Evolutionary conservation across 2,113 vertebrate genomes (phyloP).

Genomic region (Fregata magnificens): DNA sequence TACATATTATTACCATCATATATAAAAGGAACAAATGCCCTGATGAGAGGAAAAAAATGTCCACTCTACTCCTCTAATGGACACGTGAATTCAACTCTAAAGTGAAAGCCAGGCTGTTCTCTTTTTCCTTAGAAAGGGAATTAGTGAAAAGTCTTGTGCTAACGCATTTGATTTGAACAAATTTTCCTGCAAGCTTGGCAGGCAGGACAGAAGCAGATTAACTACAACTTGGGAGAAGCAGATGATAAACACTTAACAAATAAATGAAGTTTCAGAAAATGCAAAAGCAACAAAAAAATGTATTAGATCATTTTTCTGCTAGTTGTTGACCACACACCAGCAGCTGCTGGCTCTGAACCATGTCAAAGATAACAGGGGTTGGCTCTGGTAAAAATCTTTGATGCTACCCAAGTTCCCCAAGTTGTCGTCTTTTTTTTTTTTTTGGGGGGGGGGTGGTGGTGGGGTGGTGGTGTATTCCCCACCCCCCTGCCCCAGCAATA

Average conservation of each 20-base stretch:
- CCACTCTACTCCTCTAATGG: not conserved
- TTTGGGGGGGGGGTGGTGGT: too few species aligned
- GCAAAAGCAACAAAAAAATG: not conserved
- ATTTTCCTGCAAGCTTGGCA: not conserved
- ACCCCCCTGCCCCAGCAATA: fast-evolving
- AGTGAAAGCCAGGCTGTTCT: not conserved
- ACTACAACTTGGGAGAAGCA: not conserved
- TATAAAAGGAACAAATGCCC: not conserved
- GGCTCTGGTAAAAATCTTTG: not conserved
- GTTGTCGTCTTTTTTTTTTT: not conserved
- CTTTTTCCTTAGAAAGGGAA: not conserved
- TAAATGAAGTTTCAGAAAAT: not conserved
- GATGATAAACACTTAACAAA: not conserved
- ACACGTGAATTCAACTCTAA: not conserved
- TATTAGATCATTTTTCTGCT: not conserved
- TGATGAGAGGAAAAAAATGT: not conserved
- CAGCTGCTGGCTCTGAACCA: not conserved
- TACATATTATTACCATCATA: not conserved
- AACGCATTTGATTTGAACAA: not conserved
- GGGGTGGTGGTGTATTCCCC: not conserved
- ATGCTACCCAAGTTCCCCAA: not conserved
- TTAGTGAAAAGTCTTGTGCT: not conserved
- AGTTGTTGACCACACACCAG: not conserved
- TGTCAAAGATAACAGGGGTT: not conserved
- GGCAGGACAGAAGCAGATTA: not conserved